A percentile compares a stretch with the other conserved stretches of the same genome.
These are phyloP conservation scores for Pseudocheirus occidentalis DNA, from an alignment of 2,797 vertebrate genomes.

Conservation along the genomic window DNA sequence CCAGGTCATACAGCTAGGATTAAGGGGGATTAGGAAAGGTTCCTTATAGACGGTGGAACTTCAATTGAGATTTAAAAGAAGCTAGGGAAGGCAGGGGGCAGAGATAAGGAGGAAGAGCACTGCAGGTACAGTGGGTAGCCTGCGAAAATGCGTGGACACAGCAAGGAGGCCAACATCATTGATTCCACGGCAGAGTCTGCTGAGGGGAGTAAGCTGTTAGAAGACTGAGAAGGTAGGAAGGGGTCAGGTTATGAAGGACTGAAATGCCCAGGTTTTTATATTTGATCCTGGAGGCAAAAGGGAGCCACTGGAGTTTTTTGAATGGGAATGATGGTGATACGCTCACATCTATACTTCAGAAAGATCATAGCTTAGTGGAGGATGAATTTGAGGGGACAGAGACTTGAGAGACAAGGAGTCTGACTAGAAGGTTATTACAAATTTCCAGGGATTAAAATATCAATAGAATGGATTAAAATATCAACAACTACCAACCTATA, in stretches of 20 bases:
- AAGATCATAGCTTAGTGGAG: neutral
- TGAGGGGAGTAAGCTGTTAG: neutral
- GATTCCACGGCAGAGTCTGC: neutral
- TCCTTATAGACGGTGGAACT: neutral
- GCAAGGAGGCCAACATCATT: neutral
- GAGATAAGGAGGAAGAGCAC: neutral
- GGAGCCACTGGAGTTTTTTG: neutral
- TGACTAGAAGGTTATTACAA: neutral
- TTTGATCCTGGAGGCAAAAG: neutral
- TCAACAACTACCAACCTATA: neutral
- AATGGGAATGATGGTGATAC: neutral
- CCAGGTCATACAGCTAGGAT: neutral
- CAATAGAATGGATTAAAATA: neutral
- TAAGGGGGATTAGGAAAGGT: neutral
- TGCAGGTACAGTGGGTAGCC: neutral
- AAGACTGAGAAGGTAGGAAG: neutral
- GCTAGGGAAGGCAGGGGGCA: neutral
- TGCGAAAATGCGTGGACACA: neutral
- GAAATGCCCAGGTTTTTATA: neutral
- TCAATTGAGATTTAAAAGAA: neutral
- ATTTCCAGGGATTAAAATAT: neutral
- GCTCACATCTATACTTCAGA: neutral
- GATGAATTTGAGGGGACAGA: neutral
- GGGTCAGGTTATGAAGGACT: no score
- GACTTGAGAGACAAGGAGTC: neutral